Evolutionary conservation across 1,140 invertebrate genomes (phyloP), one percentile per base, ranked within the genome.

Genomic region (Zelostemma sp.): DNA sequence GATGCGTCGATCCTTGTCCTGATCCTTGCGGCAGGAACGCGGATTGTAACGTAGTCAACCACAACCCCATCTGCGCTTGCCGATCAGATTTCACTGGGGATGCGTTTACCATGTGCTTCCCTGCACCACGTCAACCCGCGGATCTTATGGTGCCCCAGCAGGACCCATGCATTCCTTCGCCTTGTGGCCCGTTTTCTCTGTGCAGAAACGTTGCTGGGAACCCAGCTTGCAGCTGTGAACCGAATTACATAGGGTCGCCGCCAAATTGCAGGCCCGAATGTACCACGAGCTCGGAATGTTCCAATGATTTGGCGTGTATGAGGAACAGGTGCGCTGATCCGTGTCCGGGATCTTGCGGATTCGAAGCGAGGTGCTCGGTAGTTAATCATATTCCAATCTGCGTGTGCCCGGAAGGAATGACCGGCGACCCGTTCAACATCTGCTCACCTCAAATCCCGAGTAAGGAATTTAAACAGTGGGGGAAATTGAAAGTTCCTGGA

Each of bases 61-160:
- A 93, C 71, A 89, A 90, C 31, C 88, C 92, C 0, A 89, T 89
- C 40, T 93, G 92, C 78, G 88, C 86, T 51, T 93, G 92, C 72
- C 81, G 86, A 33, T 70, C 76, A 65, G 90, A 88, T 35, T 91
- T 85, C 70, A 88, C 85, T 33, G 91, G 91, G 38, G 90, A 93
- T 43, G 1, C 41, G 18, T 43, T 43, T 43, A 17, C 61, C 1
- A 35, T 1, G 1, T 64, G 53, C 6, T 57, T 57, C 35, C 11
- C 25, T 25, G 15, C 50, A 14, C 53, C 45, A 45, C 33, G 60
- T 63, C 49, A 55, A 64, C 15, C 31, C 4, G 14, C 35, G 1
- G 11, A 25, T 11, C 28, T 40, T 28, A 8, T 41, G 9, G 18
- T 45, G n/a, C n/a, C n/a, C 5, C 61, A 64, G 41, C 48, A 68